Percentiles rank a stretch among this genome's conserved stretches.
Evolutionary conservation across 2,797 vertebrate species (phyloP).

Genomic region (Lophius americanus): DNA sequence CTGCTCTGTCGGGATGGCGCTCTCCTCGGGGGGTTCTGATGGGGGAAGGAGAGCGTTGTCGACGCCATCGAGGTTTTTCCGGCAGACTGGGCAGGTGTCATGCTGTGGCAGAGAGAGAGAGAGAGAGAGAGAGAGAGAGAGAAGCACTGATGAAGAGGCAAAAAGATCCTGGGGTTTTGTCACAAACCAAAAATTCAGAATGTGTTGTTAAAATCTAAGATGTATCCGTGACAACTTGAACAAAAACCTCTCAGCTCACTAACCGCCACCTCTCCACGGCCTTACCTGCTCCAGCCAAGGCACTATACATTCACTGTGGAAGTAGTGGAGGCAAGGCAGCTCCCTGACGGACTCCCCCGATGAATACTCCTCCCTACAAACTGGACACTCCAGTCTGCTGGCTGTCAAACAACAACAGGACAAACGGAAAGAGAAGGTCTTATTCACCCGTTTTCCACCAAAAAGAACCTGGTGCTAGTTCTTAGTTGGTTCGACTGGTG

Average conservation of each 20-base stretch:
- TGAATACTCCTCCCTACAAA: conserved; percentile 90
- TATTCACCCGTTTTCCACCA: too few species aligned
- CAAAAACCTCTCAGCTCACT: conserved; percentile 5
- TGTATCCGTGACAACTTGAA: conserved; percentile 9
- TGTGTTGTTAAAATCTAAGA: too few species aligned
- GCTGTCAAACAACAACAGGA: conserved; percentile 56
- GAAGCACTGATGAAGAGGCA: too few species aligned
- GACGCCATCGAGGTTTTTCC: conserved; percentile 90
- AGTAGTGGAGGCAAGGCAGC: conserved; percentile 91
- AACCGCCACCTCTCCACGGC: conserved; percentile 28
- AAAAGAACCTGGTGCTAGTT: too few species aligned
- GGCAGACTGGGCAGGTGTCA: conserved; percentile 92
- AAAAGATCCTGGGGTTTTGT: conserved; percentile 12
- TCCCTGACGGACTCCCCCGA: conserved; percentile 87
- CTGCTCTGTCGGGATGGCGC: conserved; percentile 70
- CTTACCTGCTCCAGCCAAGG: conserved; percentile 95
- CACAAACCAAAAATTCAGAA: background rate
- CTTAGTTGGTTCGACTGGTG: too few species aligned
- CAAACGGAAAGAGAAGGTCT: background rate
- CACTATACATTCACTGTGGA: conserved; percentile 92
- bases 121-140: background rate
- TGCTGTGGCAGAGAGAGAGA: conserved; percentile 78
- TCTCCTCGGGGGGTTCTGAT: conserved; percentile 67
- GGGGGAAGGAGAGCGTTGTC: conserved; percentile 81
- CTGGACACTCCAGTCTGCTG: conserved; percentile 85